Percentiles rank a stretch among this genome's conserved stretches.
These are phyloP conservation scores for Drosophila ogumai DNA, from an alignment of 1,140 invertebrate genomes.

Conservation along the genomic window DNA sequence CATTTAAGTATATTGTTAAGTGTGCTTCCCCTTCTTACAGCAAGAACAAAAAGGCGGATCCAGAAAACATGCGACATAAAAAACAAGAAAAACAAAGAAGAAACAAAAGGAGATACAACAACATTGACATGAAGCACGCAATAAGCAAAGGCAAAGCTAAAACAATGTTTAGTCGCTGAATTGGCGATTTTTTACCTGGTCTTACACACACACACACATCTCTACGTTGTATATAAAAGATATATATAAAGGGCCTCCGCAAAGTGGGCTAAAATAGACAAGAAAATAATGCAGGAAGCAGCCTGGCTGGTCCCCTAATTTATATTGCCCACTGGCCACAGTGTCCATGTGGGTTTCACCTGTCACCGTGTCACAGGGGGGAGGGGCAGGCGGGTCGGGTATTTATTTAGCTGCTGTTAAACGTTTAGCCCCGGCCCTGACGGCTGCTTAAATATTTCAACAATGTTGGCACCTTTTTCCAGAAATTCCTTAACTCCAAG, in stretches of 20 bases:
- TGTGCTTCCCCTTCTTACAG: constrained; percentile 24
- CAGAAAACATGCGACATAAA: constrained; percentile 55
- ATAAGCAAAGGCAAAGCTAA: constrained; percentile 55
- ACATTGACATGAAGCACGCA: constrained; percentile 69
- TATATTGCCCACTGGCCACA: constrained; percentile 51
- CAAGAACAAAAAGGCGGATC: constrained; percentile 69
- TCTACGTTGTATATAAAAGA: background rate
- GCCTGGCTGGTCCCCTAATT: constrained; percentile 50
- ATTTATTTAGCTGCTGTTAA: constrained; percentile 34
- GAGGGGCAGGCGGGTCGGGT: background rate
- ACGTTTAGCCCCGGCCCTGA: constrained; percentile 13
- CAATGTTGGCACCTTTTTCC: constrained; percentile 63
- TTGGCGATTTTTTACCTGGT: constrained; percentile 60
- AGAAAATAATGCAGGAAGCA: constrained; percentile 48
- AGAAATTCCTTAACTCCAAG: constrained; percentile 6
- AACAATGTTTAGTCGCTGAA: constrained; percentile 69
- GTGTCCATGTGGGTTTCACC: constrained; percentile 8
- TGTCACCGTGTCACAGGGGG: constrained; percentile 2
- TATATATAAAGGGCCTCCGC: constrained; percentile 20
- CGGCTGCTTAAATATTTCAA: constrained; percentile 68
- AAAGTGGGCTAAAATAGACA: constrained; percentile 60
- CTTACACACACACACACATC: background rate
- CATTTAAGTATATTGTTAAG: constrained; percentile 79
- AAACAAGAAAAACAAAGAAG: constrained; percentile 2
- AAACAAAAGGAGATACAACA: constrained; percentile 27